These are phyloP conservation scores for Lasius fuliginosus DNA, from an alignment of 2,888 invertebrate species.

Conservation along the genomic window DNA sequence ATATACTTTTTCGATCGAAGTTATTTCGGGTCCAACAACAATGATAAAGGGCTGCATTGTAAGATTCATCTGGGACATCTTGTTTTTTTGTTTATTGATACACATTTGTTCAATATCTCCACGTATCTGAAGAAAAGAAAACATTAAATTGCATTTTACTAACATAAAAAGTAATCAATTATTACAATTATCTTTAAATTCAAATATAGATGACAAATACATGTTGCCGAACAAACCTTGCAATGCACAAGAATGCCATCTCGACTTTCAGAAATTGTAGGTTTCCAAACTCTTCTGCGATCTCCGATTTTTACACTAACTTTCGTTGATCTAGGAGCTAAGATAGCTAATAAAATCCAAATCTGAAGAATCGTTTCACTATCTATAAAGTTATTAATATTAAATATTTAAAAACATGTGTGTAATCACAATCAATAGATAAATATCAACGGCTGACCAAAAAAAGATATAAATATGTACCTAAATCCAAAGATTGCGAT, in stretches of 20 bases:
- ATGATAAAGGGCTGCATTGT: slow-evolving; percentile 2
- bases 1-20: neutral
- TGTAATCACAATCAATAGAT: neutral
- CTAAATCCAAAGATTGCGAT: neutral
- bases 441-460: neutral
- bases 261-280: neutral
- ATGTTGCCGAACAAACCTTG: too few species aligned
- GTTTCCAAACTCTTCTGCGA: slow-evolving; percentile 13
- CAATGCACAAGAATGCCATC: too few species aligned
- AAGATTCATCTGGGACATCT: neutral
- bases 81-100: neutral
- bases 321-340: slow-evolving; percentile 7
- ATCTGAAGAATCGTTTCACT: neutral
- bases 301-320: neutral
- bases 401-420: neutral
- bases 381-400: neutral
- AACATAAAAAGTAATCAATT: neutral
- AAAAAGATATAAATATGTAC: neutral
- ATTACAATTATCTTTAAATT: neutral
- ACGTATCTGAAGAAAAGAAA: neutral
- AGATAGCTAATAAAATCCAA: neutral
- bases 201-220: neutral
- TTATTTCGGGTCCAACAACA: neutral
- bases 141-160: neutral
- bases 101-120: neutral